Base-by-base conservation (phyloP, 1,140 invertebrate genomes). In the Nomia melanderi region DNA sequence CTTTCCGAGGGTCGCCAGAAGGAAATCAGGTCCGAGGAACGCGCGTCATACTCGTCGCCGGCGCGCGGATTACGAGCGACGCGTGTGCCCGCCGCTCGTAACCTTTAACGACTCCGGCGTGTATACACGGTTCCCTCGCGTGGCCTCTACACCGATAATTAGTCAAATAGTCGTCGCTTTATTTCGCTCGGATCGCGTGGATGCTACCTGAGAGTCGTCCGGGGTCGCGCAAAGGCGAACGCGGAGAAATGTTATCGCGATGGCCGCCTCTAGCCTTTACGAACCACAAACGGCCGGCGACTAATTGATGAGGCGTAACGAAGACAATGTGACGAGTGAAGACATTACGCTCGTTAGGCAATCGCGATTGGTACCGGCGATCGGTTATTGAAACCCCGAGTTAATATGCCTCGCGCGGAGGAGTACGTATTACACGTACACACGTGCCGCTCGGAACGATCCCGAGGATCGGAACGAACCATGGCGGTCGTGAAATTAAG, bases 1-100 rank as follows among this genome's bases (percentile, higher is more conserved):
- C 56, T n/a, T n/a, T 57, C 27, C 33, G 64, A 39, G 20, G 27
- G 27, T 60, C 67, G 47, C 25, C 27, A 14, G 44, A 41, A 39
- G 59, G 50, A 83, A 63, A 36, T 69, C 33, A 11, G n/a, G 47
- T 25, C 39, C 39, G 29, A 20, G 63, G 29, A 56, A 53, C 41
- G 47, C 33, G 44, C 59, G 59, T 77, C 47, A 25, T 69, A 27
- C 54, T 47, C 39, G 29, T 12, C 12, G 50, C 64, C 14, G 1
- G 0, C 27, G 44, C 31, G 57, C 9, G 36, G 41, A 64, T 72
- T 72, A 57, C 41, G 39, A 66, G 20, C 29, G n/a, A 5, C 23
- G 44, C 25, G 23, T 44, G 29, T 33, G 29, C 29, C 20, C 17
- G 9, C 0, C 8, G 33, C 33, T 62, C 33, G 44, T 66, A 33